Percentiles rank a stretch among this genome's conserved stretches.
Conservation (phyloP, 2,888 invertebrate species). For the Alentia gelatinosa region DNA sequence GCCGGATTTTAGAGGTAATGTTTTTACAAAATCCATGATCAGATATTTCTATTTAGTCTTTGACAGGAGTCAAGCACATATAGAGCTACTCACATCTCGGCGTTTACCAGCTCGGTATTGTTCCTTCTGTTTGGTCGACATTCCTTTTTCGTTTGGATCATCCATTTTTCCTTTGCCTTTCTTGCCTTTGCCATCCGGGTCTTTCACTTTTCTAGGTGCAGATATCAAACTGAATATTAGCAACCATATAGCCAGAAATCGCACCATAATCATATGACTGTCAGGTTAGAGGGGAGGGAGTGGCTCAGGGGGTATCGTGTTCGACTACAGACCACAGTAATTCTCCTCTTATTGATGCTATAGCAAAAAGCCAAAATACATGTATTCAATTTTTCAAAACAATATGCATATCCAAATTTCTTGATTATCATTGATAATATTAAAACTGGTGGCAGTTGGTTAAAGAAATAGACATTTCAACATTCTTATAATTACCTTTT, state of each 20-base stretch:
- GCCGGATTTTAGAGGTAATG: too few species aligned
- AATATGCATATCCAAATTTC: not conserved
- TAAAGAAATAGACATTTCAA: too few species aligned
- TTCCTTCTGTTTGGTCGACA: conserved; percentile 62
- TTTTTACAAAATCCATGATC: too few species aligned
- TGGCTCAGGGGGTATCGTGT: too few species aligned
- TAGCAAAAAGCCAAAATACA: too few species aligned
- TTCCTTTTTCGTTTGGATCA: conserved; percentile 63
- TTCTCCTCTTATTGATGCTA: too few species aligned
- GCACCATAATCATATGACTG: not conserved
- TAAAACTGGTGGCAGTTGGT: not conserved
- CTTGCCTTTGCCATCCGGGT: conserved; percentile 70
- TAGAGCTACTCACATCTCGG: conserved; percentile 57
- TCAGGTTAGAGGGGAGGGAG: too few species aligned
- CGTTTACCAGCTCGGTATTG: conserved; percentile 64
- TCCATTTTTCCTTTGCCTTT: conserved; percentile 15
- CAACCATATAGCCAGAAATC: too few species aligned
- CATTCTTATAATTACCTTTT: conserved; percentile 73
- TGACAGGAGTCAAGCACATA: too few species aligned
- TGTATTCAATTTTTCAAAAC: not conserved
- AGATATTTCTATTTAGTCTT: too few species aligned
- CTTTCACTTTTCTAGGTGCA: conserved; percentile 57
- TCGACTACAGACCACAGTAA: too few species aligned
- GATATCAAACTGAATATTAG: not conserved
- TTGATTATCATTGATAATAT: not conserved